Evolutionary conservation across 2,113 vertebrate genomes (phyloP).

Genomic region (Macquaria australasica): DNA sequence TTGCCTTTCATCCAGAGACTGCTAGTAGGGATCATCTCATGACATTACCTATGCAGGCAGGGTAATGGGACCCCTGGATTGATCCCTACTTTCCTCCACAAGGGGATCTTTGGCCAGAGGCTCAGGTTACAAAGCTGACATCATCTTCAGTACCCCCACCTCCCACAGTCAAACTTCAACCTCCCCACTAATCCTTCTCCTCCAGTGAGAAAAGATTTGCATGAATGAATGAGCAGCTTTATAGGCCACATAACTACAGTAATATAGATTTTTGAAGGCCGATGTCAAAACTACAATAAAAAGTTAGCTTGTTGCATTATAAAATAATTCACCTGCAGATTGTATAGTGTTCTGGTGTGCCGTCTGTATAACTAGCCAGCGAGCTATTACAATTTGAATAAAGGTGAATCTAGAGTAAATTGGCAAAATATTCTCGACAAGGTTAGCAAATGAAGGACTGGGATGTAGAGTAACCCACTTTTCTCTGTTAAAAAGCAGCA

Average conservation of each 20-base stretch:
- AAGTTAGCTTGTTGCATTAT: not conserved
- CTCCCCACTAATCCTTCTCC: conserved; percentile 28
- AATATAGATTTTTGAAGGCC: not conserved
- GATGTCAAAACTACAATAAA: not conserved
- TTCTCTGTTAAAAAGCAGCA: conserved; percentile 12
- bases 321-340: not conserved
- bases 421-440: conserved; percentile 4
- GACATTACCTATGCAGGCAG: conserved; percentile 68
- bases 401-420: not conserved
- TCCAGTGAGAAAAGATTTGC: conserved; percentile 34
- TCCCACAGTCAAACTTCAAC: conserved; percentile 21
- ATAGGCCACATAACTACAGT: not conserved
- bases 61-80: conserved; percentile 62
- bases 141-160: conserved; percentile 46
- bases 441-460: conserved; percentile 13
- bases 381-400: not conserved
- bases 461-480: not conserved
- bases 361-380: not conserved
- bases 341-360: not conserved
- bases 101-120: conserved; percentile 37
- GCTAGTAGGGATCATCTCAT: conserved; percentile 57
- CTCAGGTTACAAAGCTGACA: conserved; percentile 66
- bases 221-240: conserved; percentile 28
- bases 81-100: conserved; percentile 42
- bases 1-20: conserved; percentile 55